A percentile compares a stretch with the other conserved stretches of the same genome.
These are phyloP conservation scores for Pempheris klunzingeri DNA, from an alignment of 2,797 vertebrate genomes.

Conservation along the genomic window DNA sequence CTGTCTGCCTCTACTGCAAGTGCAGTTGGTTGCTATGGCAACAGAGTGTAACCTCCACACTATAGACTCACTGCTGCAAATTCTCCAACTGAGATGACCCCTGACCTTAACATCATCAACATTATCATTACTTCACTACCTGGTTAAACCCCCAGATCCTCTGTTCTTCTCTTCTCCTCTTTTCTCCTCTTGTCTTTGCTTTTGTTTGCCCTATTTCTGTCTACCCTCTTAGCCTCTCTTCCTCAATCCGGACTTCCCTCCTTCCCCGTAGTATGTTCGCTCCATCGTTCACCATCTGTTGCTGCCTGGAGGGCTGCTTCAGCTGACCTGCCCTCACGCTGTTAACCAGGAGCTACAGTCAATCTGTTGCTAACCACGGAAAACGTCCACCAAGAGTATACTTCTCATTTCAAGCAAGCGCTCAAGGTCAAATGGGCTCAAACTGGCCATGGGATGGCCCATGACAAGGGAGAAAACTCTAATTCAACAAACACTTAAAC, in stretches of 20 bases:
- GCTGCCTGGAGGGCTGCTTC: slow-evolving; percentile 35
- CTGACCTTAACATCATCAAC: slow-evolving; percentile 38
- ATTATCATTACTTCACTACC: slow-evolving; percentile 11
- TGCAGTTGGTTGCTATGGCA: slow-evolving; percentile 33
- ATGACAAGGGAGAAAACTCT: background rate
- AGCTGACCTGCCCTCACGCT: slow-evolving; percentile 53
- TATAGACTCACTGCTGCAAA: slow-evolving; percentile 6
- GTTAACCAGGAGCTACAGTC: slow-evolving; percentile 42
- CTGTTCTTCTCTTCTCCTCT: background rate
- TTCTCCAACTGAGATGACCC: slow-evolving; percentile 34
- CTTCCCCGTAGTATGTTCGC: background rate
- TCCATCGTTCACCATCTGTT: slow-evolving; percentile 54
- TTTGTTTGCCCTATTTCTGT: slow-evolving; percentile 12
- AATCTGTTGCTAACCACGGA: slow-evolving; percentile 53
- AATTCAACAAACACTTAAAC: background rate
- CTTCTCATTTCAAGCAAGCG: slow-evolving; percentile 1
- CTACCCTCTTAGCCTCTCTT: background rate
- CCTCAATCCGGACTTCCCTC: background rate
- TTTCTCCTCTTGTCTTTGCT: background rate
- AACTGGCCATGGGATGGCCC: background rate
- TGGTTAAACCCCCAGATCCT: slow-evolving; percentile 9
- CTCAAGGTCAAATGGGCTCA: slow-evolving; percentile 15
- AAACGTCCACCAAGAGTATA: slow-evolving; percentile 26
- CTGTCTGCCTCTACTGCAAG: slow-evolving; percentile 7
- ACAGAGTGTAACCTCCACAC: slow-evolving; percentile 24